Base-by-base conservation (phyloP, 2,797 vertebrate genomes). In the Pseudochaenichthys georgianus region DNA sequence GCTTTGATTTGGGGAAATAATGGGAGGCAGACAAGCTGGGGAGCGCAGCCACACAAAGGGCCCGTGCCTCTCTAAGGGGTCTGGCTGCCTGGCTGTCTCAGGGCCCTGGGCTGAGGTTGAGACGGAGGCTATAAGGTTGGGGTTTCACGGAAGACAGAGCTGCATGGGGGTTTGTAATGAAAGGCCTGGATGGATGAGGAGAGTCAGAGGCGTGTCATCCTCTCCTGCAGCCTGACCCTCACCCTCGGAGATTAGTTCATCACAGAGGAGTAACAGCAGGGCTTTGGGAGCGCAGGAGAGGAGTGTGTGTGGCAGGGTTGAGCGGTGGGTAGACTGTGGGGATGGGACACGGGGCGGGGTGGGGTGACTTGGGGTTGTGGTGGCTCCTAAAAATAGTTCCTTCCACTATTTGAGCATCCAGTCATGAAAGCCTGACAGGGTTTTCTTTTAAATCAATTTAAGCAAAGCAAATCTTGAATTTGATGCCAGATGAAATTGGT, bases 1-100 rank as follows among this genome's bases (percentile, higher is more conserved):
- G 89, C 91, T 94, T 94, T 93, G 88, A 93, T 94, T 94, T 94
- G 79, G 70, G 81, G 82, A 68, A 90, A 92, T 94, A 94, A 94
- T 92, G 88, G 89, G 90, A 93, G 89, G 89, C 93, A 94, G 93
- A 93, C 91, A 76, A 85, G 87, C 82, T 54, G 83, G 80, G 87
- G 87, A 88, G 78, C 9, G 84, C 82, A 89, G 91, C 92, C 91
- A 87, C 92, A 94, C 92, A 94, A 94, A 94, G 91, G 78, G 6
- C 87, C 73, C 60, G 13, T 72, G 88, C 80, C 89, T 76, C 89
- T 88, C 81, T 59, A 21, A 90, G 89, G 92, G 92, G 91, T 88
- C 89, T 89, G 88, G 89, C 85, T 91, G 90, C 82, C 87, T 87
- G 83, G 77, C 81, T 88, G 87, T 83, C 91, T 90, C 89, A 82